These are phyloP conservation scores for Drosophila hamatofila DNA, from an alignment of 2,888 invertebrate genomes.

Conservation along the genomic window DNA sequence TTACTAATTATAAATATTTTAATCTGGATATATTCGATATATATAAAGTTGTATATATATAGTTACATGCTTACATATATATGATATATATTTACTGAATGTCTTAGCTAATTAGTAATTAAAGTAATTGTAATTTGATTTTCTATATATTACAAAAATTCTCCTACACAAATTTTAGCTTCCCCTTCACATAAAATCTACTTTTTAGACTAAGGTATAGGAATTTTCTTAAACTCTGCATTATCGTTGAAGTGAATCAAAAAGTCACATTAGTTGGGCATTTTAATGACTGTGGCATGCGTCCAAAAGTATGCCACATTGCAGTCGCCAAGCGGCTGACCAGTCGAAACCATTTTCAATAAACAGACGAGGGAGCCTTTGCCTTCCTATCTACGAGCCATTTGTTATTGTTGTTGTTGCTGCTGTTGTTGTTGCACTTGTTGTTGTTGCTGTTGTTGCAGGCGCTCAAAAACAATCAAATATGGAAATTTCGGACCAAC, in stretches of 20 bases:
- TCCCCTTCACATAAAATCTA: too few species aligned
- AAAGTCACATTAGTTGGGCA: slow-evolving; percentile 1
- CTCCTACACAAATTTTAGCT: too few species aligned
- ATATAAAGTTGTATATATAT: background rate
- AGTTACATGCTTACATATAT: background rate
- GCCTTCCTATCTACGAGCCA: slow-evolving; percentile 14
- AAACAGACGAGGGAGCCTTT: slow-evolving; percentile 58
- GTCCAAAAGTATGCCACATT: slow-evolving; percentile 37
- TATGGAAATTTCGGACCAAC: slow-evolving; percentile 68
- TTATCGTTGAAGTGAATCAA: slow-evolving; percentile 1
- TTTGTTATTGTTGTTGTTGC: slow-evolving; percentile 32
- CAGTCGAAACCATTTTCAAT: slow-evolving; percentile 67
- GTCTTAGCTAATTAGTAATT: too few species aligned
- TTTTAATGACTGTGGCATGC: slow-evolving; percentile 11
- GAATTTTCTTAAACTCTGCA: background rate
- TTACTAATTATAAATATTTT: too few species aligned
- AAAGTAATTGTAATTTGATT: too few species aligned
- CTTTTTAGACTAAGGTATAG: too few species aligned
- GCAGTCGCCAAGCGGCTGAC: slow-evolving; percentile 31
- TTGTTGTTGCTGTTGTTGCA: slow-evolving; percentile 39
- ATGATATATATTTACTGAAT: too few species aligned
- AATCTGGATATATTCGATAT: background rate
- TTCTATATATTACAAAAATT: too few species aligned
- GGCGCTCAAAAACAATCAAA: slow-evolving; percentile 74
- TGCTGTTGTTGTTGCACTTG: slow-evolving; percentile 16